These are phyloP conservation scores for Drosophila littoralis DNA, from an alignment of 1,140 invertebrate genomes.

Conservation along the genomic window DNA sequence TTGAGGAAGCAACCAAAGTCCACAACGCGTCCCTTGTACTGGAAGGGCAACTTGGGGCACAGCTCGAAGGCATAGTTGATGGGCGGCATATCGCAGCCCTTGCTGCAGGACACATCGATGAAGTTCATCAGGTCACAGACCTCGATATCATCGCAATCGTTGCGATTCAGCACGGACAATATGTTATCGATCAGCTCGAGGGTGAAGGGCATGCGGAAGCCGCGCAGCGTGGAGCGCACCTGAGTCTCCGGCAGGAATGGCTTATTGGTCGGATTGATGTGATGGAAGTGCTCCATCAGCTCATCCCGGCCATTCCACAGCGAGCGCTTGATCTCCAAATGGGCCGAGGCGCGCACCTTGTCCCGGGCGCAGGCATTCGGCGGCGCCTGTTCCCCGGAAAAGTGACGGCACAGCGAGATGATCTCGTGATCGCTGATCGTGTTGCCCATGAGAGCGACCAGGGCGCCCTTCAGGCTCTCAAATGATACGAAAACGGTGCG, in stretches of 20 bases:
- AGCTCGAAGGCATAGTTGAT: constrained; percentile 77
- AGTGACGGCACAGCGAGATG: constrained; percentile 89
- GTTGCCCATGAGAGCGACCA: constrained; percentile 86
- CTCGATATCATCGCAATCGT: constrained; percentile 87
- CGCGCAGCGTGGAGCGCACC: constrained; percentile 87
- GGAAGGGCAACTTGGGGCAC: constrained; percentile 75
- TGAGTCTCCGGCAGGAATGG: constrained; percentile 86
- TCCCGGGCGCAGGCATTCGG: constrained; percentile 76
- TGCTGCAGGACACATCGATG: constrained; percentile 67
- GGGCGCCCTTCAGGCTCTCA: constrained; percentile 86
- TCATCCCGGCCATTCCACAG: constrained; percentile 89
- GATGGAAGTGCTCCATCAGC: constrained; percentile 87
- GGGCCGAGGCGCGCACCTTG: constrained; percentile 86
- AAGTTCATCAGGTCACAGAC: constrained; percentile 79
- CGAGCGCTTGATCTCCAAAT: constrained; percentile 88
- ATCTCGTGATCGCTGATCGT: constrained; percentile 91
- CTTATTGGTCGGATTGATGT: constrained; percentile 86
- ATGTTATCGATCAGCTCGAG: constrained; percentile 88
- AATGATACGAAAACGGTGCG: constrained; percentile 70
- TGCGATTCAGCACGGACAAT: constrained; percentile 87
- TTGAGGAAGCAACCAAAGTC: constrained; percentile 72
- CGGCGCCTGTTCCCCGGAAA: constrained; percentile 85
- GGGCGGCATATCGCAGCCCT: constrained; percentile 68
- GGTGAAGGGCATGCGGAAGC: constrained; percentile 88
- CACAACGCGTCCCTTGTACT: constrained; percentile 66